phyloP scores from a whole-genome alignment of 2,797 vertebrate species.

The Momotus momota region DNA sequence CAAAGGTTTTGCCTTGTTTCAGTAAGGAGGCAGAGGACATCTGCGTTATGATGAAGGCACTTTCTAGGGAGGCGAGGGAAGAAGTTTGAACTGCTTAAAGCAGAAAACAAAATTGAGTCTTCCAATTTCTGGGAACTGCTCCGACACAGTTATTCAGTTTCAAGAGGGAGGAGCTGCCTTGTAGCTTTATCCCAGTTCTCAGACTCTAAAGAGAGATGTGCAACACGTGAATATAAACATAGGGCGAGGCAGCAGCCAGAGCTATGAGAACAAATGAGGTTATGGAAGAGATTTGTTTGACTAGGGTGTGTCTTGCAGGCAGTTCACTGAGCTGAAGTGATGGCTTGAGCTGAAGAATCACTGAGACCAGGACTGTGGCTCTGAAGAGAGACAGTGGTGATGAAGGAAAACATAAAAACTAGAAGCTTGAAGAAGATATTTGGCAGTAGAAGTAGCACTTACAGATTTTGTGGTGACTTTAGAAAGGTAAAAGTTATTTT shows the following conservation, averaged over 20 bases:
- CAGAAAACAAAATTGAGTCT: background rate
- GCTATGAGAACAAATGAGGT: background rate
- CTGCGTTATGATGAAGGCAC: background rate
- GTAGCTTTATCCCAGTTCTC: background rate
- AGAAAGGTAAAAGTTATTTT: background rate
- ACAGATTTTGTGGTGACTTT: background rate
- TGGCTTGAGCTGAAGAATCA: constrained; percentile 1
- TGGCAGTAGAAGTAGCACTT: background rate
- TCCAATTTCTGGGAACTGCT: background rate
- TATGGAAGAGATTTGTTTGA: background rate
- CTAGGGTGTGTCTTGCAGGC: background rate
- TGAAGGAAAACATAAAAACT: background rate
- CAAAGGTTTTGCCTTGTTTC: background rate
- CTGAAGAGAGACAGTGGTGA: background rate
- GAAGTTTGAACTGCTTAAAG: background rate
- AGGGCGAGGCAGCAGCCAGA: background rate
- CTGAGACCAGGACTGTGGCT: background rate
- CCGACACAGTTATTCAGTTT: background rate
- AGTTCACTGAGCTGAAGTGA: background rate
- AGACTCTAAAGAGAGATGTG: accelerated
- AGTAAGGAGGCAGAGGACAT: background rate
- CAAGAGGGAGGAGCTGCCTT: background rate
- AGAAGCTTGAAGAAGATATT: background rate
- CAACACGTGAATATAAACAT: accelerated
- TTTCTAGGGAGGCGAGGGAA: background rate